These are phyloP conservation scores for Pipistrellus pipistrellus DNA, from an alignment of 2,797 vertebrate genomes.

Conservation along the genomic window DNA sequence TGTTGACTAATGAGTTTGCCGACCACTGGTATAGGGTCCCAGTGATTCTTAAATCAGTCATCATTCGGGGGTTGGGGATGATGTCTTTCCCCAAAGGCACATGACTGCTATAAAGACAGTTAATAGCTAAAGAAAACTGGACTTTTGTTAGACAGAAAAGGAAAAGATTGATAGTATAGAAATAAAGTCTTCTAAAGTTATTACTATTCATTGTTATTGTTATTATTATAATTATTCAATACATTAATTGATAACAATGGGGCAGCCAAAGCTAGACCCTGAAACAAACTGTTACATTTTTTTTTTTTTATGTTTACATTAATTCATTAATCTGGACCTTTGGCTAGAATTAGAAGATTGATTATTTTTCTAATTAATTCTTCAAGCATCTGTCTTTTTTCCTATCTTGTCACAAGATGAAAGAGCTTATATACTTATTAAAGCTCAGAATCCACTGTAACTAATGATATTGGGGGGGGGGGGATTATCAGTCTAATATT, in stretches of 20 bases:
- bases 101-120: neutral
- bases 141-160: neutral
- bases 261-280: neutral
- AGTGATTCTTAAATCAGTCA: neutral
- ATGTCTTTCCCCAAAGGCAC: neutral
- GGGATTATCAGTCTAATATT: neutral
- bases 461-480: neutral
- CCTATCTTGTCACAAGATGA: neutral
- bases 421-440: neutral
- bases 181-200: constrained; percentile 23
- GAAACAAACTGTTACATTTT: neutral
- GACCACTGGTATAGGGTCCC: neutral
- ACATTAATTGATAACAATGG: neutral
- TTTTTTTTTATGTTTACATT: neutral
- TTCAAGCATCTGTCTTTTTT: neutral
- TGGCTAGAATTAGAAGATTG: neutral
- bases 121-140: neutral
- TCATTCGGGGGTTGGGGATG: neutral
- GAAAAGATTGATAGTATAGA: neutral
- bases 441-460: neutral
- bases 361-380: constrained; percentile 19
- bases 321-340: constrained; percentile 4
- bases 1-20: too few species aligned
- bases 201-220: neutral
- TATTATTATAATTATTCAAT: neutral